Evolutionary conservation across 2,888 invertebrate species (phyloP).

Genomic region (Tubulanus polymorphus): DNA sequence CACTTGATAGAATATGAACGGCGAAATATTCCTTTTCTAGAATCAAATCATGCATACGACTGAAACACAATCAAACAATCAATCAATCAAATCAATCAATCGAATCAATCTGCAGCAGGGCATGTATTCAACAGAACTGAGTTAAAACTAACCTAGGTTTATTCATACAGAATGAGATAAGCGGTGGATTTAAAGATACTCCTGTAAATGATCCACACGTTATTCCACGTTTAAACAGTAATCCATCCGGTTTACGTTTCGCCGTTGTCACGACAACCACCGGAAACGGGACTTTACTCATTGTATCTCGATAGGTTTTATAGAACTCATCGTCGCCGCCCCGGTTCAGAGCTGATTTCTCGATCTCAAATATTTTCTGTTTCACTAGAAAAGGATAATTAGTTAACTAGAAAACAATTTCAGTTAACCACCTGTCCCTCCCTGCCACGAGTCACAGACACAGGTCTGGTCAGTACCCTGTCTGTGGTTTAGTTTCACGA

Average conservation of each 20-base stretch:
- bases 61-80: conserved; percentile 24
- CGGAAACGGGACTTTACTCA: conserved; percentile 25
- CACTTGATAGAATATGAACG: conserved; percentile 40
- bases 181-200: conserved; percentile 43
- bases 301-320: no score
- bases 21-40: conserved; percentile 38
- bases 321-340: no score
- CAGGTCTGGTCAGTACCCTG: no score
- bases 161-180: conserved; percentile 45
- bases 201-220: conserved; percentile 49
- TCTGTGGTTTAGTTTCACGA: no score
- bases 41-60: conserved; percentile 41
- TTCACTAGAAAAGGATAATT: no score
- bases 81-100: conserved; percentile 2
- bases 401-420: no score
- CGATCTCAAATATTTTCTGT: no score
- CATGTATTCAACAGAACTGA: neutral
- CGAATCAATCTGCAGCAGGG: neutral
- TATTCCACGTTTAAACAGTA: conserved; percentile 44
- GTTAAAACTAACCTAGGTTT: conserved; percentile 35
- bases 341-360: no score
- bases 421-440: no score
- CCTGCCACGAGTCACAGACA: no score
- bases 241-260: conserved; percentile 25
- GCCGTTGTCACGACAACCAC: conserved; percentile 46